Base-by-base conservation (phyloP, 2,113 vertebrate species). In the Ploceus nigricollis region DNA sequence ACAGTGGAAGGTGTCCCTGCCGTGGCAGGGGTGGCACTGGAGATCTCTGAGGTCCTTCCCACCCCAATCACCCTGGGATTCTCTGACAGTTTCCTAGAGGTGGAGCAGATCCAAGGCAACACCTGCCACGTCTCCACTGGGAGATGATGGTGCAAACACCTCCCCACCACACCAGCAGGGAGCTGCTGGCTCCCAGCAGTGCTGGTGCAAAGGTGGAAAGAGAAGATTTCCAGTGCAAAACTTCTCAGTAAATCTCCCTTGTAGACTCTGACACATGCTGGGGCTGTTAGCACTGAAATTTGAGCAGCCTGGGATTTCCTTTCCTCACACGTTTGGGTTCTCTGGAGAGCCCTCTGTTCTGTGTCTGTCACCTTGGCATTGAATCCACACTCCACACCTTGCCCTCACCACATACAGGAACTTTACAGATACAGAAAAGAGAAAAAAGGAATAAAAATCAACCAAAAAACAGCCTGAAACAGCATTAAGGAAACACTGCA, bases 91-190 rank as follows among this genome's bases (percentile, higher is more conserved):
- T 81, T 56, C 22, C 57, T 9, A 6, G 58, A 58, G 53, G 11
- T 57, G 40, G 24, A 42, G 9, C 24, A 20, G 31, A 6, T 37
- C 70, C 65, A 31, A 22, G 47, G 22, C n/a, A 57, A 51, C 17
- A 16, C 28, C 39, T 78, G 33, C 2, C 17, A 20, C 2, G 2
- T 0, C 39, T 19, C 31, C 3, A 0, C 1, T 21, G 66, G 18
- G 35, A n/a, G 40, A 2, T 1, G 10, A 13, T 11, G 48, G 10
- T 72, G 21, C 21, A 35, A 65, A 77, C 2, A 0, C 30, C 28
- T 70, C 33, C 33, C n/a, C 33, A 15, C 4, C 69, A 27, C 40
- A 28, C 0, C 1, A 9, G 6, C 4, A 18, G 10, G 56, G 68
- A 84, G 37, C 15, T 45, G 80, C 56, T 60, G 73, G 35, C 40